Evolutionary conservation across 2,797 vertebrate genomes (phyloP).

Genomic region (Typhlichthys subterraneus): DNA sequence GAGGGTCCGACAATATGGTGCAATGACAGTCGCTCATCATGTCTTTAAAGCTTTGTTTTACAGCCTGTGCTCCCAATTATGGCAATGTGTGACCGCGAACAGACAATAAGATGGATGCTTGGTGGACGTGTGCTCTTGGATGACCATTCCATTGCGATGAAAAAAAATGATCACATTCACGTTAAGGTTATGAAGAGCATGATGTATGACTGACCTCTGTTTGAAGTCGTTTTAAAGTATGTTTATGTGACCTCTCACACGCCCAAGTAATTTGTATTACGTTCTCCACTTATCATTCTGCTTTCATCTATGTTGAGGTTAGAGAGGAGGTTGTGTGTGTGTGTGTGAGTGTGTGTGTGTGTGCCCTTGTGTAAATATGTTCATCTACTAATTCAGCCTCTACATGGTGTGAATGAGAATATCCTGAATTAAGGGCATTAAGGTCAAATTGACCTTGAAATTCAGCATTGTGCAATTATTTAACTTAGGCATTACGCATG

Average conservation of each 20-base stretch:
- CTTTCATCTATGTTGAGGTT: slow-evolving; percentile 7
- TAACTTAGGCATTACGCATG: slow-evolving; percentile 7
- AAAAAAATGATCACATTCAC: slow-evolving; percentile 22
- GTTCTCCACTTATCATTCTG: slow-evolving; percentile 16
- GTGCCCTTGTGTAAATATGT: neutral
- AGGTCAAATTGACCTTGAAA: slow-evolving; percentile 6
- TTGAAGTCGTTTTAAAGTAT: slow-evolving; percentile 50
- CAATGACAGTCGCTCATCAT: slow-evolving; percentile 28
- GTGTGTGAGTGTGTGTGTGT: neutral
- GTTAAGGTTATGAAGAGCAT: slow-evolving; percentile 23
- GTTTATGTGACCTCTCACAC: slow-evolving; percentile 55
- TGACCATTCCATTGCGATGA: slow-evolving; percentile 7
- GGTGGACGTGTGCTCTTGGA: slow-evolving; percentile 55
- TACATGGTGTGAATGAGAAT: neutral
- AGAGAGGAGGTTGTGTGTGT: neutral
- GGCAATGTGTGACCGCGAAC: slow-evolving; percentile 35
- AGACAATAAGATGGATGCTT: slow-evolving; percentile 32
- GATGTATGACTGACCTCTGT: slow-evolving; percentile 57
- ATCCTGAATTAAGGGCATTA: slow-evolving; percentile 2
- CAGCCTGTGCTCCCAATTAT: slow-evolving; percentile 12
- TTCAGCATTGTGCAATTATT: slow-evolving; percentile 15
- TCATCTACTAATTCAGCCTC: neutral
- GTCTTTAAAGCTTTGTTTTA: slow-evolving; percentile 34
- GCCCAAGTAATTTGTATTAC: slow-evolving; percentile 20
- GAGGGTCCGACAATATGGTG: slow-evolving; percentile 26